Percentiles rank a stretch among this genome's conserved stretches.
phyloP scores from a whole-genome alignment of 2,888 invertebrate genomes.

The Pantelozetes paolii region DNA sequence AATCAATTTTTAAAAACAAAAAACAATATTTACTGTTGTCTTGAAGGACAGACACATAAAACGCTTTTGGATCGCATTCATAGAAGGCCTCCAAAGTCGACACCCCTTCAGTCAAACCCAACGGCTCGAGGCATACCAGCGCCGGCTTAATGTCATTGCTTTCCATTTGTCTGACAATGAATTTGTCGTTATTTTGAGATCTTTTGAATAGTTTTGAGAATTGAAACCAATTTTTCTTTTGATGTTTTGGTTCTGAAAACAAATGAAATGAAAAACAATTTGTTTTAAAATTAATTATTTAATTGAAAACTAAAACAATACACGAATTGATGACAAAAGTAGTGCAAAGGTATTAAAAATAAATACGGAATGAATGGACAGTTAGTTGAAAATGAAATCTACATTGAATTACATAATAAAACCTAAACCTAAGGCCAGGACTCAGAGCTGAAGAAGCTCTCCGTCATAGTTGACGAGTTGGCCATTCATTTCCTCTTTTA shows the following conservation, averaged over 20 bases:
- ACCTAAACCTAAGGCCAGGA: not conserved
- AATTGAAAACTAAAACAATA: too few species aligned
- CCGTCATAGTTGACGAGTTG: constrained; percentile 75
- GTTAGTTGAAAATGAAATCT: not conserved
- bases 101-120: constrained; percentile 12
- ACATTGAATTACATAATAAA: not conserved
- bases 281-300: too few species aligned
- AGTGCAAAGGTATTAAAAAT: too few species aligned
- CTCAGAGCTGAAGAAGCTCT: constrained; percentile 55
- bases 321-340: too few species aligned
- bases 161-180: not conserved
- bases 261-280: not conserved
- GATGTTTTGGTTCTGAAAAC: not conserved
- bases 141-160: not conserved
- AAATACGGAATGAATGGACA: too few species aligned
- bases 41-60: constrained; percentile 36
- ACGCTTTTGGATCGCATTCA: constrained; percentile 33
- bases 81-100: constrained; percentile 34
- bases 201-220: not conserved
- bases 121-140: not conserved
- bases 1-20: not conserved
- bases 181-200: too few species aligned
- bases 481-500: constrained; percentile 67
- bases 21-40: not conserved
- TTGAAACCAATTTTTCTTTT: not conserved